Base-by-base conservation (phyloP, 1,140 invertebrate species). In the Drosophila lacteicornis region DNA sequence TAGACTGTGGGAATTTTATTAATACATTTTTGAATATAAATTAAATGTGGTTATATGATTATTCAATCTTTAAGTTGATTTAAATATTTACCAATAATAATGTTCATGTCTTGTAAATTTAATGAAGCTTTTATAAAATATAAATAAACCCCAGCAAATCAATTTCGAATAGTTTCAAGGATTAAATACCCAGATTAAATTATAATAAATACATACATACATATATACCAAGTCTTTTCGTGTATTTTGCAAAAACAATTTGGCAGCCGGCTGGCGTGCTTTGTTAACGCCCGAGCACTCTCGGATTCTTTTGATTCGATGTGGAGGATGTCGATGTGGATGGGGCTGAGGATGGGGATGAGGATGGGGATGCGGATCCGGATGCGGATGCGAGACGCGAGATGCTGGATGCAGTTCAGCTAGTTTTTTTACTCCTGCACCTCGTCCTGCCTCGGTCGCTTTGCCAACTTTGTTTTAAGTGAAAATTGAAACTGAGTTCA, bases 401-500 rank as follows among this genome's bases (percentile, higher is more conserved):
- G 50, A 36, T 53, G 30, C 50, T 53, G 51, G 66, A 66, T 67
- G 67, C 67, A 70, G 67, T 55, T 66, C 56, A 61, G 45, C 40
- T 33, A 56, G 43, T 46, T 76, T 59, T 63, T 68, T 45, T 45
- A 38, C 49, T 53, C 49, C 38, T 42, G 47, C 43, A 49, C 55
- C 33, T 22, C 51, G 33, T 55, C 55, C 51, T 36, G 51, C 11
- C 17, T 22, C 57, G 43, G 25, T 40, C n/a, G 45, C n/a, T 66
- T 61, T 67, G 62, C 79, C 79, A 85, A 86, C 69, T 79, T 86
- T 86, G 82, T 82, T 86, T 86, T 86, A 86, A 86, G 82, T 86
- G 82, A 86, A 86, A 86, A 86, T 86, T 86, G 82, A 86, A 86
- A 86, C 82, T 75, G 66, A 86, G 79, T 82, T 82, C 82, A 86